Conservation (phyloP, 2,113 vertebrate genomes). For the Cacatua alba region DNA sequence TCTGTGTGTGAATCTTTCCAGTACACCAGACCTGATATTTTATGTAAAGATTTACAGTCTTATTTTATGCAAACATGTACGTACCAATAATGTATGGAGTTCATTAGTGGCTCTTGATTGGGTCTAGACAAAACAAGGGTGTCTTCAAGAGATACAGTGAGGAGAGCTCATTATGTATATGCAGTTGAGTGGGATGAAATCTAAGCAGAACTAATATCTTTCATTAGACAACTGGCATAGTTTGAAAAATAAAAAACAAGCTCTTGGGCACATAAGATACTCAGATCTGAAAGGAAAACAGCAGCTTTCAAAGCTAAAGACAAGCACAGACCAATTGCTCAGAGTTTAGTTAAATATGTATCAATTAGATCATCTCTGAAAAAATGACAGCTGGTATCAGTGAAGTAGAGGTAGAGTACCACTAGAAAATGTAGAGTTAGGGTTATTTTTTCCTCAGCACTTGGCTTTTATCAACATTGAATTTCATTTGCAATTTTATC, state of each 20-base stretch:
- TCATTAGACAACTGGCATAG: neutral
- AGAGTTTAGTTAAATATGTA: constrained; percentile 22
- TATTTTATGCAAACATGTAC: constrained; percentile 8
- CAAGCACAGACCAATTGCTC: constrained; percentile 14
- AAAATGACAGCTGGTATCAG: constrained; percentile 47
- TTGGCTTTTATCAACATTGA: constrained; percentile 66
- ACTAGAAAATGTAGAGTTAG: constrained; percentile 53
- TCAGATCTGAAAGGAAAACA: neutral
- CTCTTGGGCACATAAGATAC: neutral
- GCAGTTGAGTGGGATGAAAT: neutral
- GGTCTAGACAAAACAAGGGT: constrained; percentile 53
- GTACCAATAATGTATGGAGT: neutral
- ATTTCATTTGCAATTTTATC: constrained; percentile 72
- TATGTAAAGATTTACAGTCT: neutral
- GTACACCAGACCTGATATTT: neutral
- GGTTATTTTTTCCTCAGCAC: constrained; percentile 59
- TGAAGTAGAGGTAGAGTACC: constrained; percentile 47
- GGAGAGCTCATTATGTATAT: neutral
- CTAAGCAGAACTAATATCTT: constrained; percentile 1
- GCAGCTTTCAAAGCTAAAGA: neutral
- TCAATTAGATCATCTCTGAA: constrained; percentile 40
- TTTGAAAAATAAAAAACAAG: neutral
- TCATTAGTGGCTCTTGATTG: constrained; percentile 22
- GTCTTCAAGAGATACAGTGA: constrained; percentile 2
- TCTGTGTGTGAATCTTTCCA: neutral